A percentile compares a stretch with the other conserved stretches of the same genome.
Evolutionary conservation across 2,797 vertebrate species (phyloP).

Genomic region (Synanceia verrucosa): DNA sequence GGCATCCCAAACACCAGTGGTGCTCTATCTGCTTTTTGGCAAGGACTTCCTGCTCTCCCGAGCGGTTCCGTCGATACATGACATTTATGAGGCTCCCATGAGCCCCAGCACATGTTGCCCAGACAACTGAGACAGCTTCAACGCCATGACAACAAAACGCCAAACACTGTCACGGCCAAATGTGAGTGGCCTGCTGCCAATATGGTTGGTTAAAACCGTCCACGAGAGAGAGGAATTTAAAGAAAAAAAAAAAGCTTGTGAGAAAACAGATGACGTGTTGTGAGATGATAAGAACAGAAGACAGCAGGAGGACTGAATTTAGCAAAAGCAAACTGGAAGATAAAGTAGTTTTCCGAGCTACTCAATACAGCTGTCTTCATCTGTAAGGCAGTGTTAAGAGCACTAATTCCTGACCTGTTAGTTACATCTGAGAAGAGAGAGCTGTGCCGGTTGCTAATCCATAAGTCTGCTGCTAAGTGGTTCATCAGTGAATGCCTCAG

Average conservation of each 20-base stretch:
- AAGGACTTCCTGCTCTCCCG: constrained; percentile 68
- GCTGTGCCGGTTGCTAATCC: constrained; percentile 79
- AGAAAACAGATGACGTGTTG: constrained; percentile 36
- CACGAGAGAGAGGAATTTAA: constrained; percentile 45
- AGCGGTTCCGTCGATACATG: constrained; percentile 68
- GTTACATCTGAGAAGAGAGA: constrained; percentile 80
- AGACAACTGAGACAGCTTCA: constrained; percentile 76
- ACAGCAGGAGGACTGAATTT: constrained; percentile 24
- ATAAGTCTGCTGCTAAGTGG: constrained; percentile 83
- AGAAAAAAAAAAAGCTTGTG: constrained; percentile 49
- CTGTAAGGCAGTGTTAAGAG: constrained; percentile 74
- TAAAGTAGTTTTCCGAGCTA: constrained; percentile 47
- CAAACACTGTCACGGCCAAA: constrained; percentile 63
- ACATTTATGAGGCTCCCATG: constrained; percentile 77
- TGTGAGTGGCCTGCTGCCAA: constrained; percentile 62
- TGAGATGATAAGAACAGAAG: constrained; percentile 34
- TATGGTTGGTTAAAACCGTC: constrained; percentile 22
- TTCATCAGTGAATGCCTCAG: constrained; percentile 77
- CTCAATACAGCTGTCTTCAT: constrained; percentile 79
- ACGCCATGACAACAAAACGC: constrained; percentile 75
- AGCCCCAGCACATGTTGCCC: constrained; percentile 72
- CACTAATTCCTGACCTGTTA: constrained; percentile 83
- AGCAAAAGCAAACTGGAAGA: constrained; percentile 36
- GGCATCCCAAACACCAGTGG: constrained; percentile 75
- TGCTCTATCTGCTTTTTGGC: constrained; percentile 70